phyloP scores from a whole-genome alignment of 1,140 invertebrate genomes.

The Geopemphigus sp. region DNA sequence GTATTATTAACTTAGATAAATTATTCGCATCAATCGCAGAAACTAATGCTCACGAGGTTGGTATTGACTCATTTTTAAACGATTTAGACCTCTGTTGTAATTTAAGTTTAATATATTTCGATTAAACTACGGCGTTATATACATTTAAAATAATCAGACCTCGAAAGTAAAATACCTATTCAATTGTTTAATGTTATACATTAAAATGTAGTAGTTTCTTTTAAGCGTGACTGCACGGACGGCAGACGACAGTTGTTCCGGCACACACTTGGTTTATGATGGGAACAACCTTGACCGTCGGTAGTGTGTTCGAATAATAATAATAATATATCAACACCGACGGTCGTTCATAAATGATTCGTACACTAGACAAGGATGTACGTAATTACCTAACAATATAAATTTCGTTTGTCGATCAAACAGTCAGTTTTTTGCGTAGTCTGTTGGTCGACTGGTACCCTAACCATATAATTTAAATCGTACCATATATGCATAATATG shows the following conservation, averaged over 20 bases:
- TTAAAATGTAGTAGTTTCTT: not conserved
- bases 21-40: too few species aligned
- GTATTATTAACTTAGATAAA: too few species aligned
- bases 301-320: not conserved
- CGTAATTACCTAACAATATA: conserved; percentile 15
- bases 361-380: not conserved
- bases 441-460: too few species aligned
- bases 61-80: too few species aligned
- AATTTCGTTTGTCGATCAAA: not conserved
- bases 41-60: too few species aligned
- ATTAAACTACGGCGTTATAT: too few species aligned
- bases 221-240: not conserved
- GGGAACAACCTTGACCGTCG: not conserved
- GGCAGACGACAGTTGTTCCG: conserved; percentile 15
- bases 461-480: too few species aligned
- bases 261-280: not conserved
- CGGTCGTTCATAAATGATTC: not conserved
- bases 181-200: not conserved
- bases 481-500: not conserved
- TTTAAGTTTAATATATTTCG: too few species aligned
- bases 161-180: not conserved
- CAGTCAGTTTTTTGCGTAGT: not conserved
- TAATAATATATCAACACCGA: not conserved
- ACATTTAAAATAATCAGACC: not conserved
- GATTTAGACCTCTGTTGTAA: too few species aligned